Percentiles rank a stretch among this genome's conserved stretches.
Conservation (phyloP, 2,113 vertebrate genomes). For the Scatophagus argus region DNA sequence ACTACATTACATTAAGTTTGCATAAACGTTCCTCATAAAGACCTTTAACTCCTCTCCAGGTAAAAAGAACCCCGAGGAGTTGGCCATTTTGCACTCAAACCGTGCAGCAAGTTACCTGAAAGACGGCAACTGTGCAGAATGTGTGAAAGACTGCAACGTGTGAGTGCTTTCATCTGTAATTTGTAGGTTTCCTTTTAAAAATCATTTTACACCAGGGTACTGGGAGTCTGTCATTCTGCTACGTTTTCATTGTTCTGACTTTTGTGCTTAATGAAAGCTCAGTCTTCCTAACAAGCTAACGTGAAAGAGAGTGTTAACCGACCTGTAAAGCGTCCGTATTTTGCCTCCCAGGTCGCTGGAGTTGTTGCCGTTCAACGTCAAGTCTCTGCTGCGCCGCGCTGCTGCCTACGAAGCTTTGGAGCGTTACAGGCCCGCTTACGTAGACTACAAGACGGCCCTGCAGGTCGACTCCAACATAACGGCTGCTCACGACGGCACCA, state of each 20-base stretch:
- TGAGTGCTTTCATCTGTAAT: conserved; percentile 63
- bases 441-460: conserved; percentile 92
- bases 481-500: conserved; percentile 91
- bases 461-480: conserved; percentile 88
- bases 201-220: neutral
- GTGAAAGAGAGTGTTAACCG: neutral
- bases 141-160: conserved; percentile 91
- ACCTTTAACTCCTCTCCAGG: conserved; percentile 55
- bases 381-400: conserved; percentile 91
- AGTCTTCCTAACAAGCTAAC: neutral
- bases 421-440: conserved; percentile 89
- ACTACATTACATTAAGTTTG: neutral
- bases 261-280: neutral
- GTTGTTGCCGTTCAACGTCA: conserved; percentile 88
- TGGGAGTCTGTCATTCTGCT: neutral
- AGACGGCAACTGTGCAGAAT: conserved; percentile 90
- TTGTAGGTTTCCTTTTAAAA: neutral
- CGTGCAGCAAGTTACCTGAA: conserved; percentile 92
- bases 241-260: neutral
- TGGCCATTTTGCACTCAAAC: conserved; percentile 90
- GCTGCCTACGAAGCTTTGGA: conserved; percentile 91
- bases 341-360: conserved; percentile 77
- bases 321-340: neutral
- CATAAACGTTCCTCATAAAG: neutral
- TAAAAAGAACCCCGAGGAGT: conserved; percentile 84